Conservation (phyloP, 2,888 invertebrate genomes). For the Cerastoderma edule region DNA sequence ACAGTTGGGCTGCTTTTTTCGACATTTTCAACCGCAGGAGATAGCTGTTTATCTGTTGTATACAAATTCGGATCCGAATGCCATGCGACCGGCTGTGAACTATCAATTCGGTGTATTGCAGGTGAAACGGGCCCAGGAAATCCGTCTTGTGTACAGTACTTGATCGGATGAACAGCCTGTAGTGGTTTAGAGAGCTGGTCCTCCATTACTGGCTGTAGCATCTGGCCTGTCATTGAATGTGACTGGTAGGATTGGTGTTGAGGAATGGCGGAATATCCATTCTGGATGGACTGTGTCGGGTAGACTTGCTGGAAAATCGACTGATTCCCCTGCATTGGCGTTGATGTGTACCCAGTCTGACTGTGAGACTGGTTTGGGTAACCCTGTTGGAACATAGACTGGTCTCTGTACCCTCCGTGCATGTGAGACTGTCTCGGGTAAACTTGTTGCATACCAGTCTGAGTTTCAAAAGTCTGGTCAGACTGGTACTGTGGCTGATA, state of each 20-base stretch:
- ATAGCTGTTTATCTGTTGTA: background rate
- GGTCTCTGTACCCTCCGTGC: background rate
- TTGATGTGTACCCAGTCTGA: background rate
- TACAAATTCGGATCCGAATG: background rate
- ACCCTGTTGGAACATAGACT: background rate
- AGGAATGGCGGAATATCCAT: background rate
- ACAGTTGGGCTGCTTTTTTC: background rate
- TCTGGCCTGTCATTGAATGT: slow-evolving; percentile 20
- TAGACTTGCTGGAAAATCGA: background rate
- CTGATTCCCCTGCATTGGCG: background rate
- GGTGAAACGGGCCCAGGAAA: background rate
- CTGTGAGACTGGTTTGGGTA: background rate
- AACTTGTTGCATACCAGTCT: no score
- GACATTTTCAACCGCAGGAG: background rate
- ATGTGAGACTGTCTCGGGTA: background rate
- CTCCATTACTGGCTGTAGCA: slow-evolving; percentile 20
- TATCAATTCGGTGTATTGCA: slow-evolving; percentile 10
- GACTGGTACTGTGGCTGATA: slow-evolving; percentile 18
- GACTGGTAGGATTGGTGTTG: slow-evolving; percentile 1
- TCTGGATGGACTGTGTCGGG: background rate
- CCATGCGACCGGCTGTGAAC: background rate
- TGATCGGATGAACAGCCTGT: slow-evolving; percentile 23
- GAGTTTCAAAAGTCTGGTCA: no score
- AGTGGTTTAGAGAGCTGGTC: slow-evolving; percentile 8
- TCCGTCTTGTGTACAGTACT: slow-evolving; percentile 8